Evolutionary conservation across 2,113 vertebrate genomes (phyloP).

Genomic region (Halcyon senegalensis): DNA sequence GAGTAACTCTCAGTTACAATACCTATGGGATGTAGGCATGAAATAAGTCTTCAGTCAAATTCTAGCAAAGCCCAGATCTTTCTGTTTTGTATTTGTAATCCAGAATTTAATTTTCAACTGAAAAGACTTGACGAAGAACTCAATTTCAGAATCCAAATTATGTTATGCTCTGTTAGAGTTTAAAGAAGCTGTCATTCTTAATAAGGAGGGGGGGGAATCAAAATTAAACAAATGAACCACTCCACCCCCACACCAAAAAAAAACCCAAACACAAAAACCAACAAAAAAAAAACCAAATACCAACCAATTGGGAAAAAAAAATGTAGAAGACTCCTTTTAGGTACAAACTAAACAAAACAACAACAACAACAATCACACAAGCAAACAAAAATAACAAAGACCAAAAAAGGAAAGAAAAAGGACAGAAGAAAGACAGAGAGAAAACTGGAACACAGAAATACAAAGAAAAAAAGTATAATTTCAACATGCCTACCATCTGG

Average conservation of each 20-base stretch:
- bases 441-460: not conserved
- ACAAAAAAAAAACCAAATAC: no score
- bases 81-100: not conserved
- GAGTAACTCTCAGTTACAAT: not conserved
- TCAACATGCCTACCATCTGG: not conserved
- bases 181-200: not conserved
- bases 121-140: not conserved
- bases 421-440: not conserved
- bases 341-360: no score
- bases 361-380: no score
- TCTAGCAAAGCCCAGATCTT: not conserved
- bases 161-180: not conserved
- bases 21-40: not conserved
- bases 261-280: not conserved
- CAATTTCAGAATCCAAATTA: not conserved
- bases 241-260: not conserved
- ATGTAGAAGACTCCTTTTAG: no score
- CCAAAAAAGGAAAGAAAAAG: not conserved
- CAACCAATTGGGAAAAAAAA: no score
- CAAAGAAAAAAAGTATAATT: not conserved
- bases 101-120: not conserved
- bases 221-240: no score
- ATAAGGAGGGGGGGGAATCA: no score
- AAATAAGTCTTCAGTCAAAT: not conserved
- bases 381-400: not conserved